These are phyloP conservation scores for Ricordea florida DNA, from an alignment of 92 coral and sea anemone genomes.

Conservation along the genomic window DNA sequence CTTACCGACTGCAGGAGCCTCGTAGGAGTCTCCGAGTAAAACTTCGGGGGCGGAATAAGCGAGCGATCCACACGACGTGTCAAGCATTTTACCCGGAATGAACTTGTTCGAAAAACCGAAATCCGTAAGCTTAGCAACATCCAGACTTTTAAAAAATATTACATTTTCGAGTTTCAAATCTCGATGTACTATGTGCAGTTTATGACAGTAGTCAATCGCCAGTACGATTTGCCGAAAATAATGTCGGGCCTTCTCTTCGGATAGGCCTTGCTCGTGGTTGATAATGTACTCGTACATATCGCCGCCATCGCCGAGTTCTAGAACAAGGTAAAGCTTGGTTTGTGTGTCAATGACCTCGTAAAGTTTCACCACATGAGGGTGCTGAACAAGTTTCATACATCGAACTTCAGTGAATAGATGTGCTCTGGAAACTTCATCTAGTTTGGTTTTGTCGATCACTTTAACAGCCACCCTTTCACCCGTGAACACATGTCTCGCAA, in stretches of 20 bases:
- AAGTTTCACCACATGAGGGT: slow-evolving; percentile 96
- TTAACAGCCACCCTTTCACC: slow-evolving; percentile 99
- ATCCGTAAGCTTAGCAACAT: slow-evolving; percentile 98
- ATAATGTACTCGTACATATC: slow-evolving; percentile 99
- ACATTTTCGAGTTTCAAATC: slow-evolving; percentile 99
- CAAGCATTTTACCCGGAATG: slow-evolving; percentile 94
- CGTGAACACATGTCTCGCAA: slow-evolving; percentile 97
- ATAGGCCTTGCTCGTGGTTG: slow-evolving; percentile 93
- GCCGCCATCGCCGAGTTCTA: slow-evolving; percentile 98
- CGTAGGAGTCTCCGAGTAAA: slow-evolving; percentile 96
- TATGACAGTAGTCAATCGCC: slow-evolving; percentile 99
- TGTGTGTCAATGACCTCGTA: slow-evolving; percentile 98
- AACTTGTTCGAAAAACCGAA: slow-evolving; percentile 98
- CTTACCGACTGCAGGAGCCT: slow-evolving; percentile 99
- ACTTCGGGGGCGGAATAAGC: slow-evolving; percentile 99
- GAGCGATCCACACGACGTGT: slow-evolving; percentile 95
- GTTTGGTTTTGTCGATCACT: slow-evolving; percentile 97
- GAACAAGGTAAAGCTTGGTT: slow-evolving; percentile 92
- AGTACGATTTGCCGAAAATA: slow-evolving; percentile 98
- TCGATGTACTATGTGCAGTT: slow-evolving; percentile 94
- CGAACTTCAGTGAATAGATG: slow-evolving; percentile 96
- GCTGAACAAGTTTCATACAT: slow-evolving; percentile 99
- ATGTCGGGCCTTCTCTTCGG: slow-evolving; percentile 94
- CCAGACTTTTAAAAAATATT: slow-evolving; percentile 91
- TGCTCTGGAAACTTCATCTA: slow-evolving; percentile 88